phyloP scores from a whole-genome alignment of 2,797 vertebrate genomes.

The Hoplostethus atlanticus region DNA sequence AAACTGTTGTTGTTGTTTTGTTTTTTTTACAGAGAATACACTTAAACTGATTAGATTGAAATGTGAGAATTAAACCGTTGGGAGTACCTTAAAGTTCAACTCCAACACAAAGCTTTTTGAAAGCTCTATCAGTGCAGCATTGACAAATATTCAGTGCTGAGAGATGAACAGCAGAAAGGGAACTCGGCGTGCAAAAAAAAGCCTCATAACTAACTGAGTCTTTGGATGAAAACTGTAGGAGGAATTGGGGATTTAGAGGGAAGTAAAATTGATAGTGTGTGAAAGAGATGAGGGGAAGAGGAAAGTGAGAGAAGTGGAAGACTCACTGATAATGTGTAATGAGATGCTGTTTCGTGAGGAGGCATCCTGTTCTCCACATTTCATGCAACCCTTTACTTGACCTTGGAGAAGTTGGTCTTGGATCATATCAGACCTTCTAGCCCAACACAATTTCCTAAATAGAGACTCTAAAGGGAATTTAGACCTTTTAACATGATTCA shows the following conservation, averaged over 20 bases:
- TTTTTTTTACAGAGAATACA: no score
- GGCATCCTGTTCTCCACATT: constrained; percentile 75
- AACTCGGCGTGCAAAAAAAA: constrained; percentile 55
- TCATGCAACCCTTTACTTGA: constrained; percentile 64
- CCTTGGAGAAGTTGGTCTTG: constrained; percentile 68
- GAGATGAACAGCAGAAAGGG: constrained; percentile 59
- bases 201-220: constrained; percentile 67
- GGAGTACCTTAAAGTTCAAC: constrained; percentile 1
- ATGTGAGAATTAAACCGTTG: background rate
- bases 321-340: constrained; percentile 61
- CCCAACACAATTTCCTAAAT: constrained; percentile 14
- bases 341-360: constrained; percentile 75
- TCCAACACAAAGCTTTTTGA: constrained; percentile 41
- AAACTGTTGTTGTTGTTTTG: no score
- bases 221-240: constrained; percentile 69
- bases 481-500: constrained; percentile 10
- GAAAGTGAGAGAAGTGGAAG: constrained; percentile 73
- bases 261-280: constrained; percentile 75
- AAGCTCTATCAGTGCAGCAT: constrained; percentile 44
- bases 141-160: constrained; percentile 46
- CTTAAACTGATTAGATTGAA: background rate
- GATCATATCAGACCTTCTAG: constrained; percentile 28
- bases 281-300: constrained; percentile 71
- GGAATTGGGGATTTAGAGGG: constrained; percentile 71
- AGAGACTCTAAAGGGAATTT: constrained; percentile 5